Evolutionary conservation across 2,113 vertebrate genomes (phyloP), one percentile per base, ranked within the genome.

Genomic region (Pseudolaguvia tuberculata): DNA sequence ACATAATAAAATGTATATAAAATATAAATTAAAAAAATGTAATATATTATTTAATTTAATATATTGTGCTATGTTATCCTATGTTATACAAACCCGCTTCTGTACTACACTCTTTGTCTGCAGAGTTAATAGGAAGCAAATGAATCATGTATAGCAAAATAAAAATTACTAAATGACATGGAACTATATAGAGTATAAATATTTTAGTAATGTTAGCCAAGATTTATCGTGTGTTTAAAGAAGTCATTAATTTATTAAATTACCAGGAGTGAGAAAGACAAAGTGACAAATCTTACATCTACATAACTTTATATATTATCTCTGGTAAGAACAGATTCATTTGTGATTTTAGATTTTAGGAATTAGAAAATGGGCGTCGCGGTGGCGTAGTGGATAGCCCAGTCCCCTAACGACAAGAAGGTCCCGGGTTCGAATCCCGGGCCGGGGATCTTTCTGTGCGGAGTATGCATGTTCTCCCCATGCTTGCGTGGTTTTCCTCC

Each of bases 161-260:
- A 42, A 29, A 58, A 45, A 48, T 73, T 72, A 14, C 20, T 51
- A 55, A 63, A 55, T 42, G 47, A 35, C 56, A 9, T 6, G 39
- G 13, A 39, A 57, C 20, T 66, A 62, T 18, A 63, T 29, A 39
- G 8, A 58, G 35, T 45, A 42, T 23, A 51, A 59, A 35, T 23
- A 31, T 71, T 75, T 63, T 52, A 45, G 59, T 10, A 58, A 57
- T 75, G 57, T 56, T 25, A 75, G 15, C 25, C 18, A 13, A 29
- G 39, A 56, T 62, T 53, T 2, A 20, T 52, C 9, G 25, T 52
- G 47, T 62, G 47, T 51, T 59, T 23, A 42, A 25, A 56, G 7
- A 75, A 75, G 20, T 52, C 47, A 52, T 55, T 63, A 71, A 14
- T 29, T 8, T 35, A 10, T 25, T n/a, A n/a, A 57, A 27, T 20